Percentiles rank a stretch among this genome's conserved stretches.
These are phyloP conservation scores for Ciconia nigra DNA, from an alignment of 2,797 vertebrate genomes.

Conservation along the genomic window DNA sequence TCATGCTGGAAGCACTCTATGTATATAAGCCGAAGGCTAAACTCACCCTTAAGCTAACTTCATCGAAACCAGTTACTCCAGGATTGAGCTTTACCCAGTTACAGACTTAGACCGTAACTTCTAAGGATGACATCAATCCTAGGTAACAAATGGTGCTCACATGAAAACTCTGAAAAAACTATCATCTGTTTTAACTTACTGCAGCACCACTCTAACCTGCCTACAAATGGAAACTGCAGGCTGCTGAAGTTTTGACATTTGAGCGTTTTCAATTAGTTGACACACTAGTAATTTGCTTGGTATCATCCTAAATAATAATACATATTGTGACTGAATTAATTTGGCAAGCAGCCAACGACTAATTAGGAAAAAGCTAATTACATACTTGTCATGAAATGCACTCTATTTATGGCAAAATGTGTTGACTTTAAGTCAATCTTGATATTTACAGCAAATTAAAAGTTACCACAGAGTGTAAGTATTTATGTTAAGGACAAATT, in stretches of 20 bases:
- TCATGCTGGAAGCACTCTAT: background rate
- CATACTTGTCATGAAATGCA: slow-evolving; percentile 42
- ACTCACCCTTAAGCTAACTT: background rate
- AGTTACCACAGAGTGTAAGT: background rate
- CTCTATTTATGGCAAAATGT: slow-evolving; percentile 54
- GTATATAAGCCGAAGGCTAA: background rate
- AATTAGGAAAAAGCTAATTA: slow-evolving; percentile 69
- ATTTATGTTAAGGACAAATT: background rate
- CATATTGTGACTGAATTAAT: slow-evolving; percentile 52
- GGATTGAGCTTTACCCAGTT: background rate
- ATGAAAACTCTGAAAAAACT: background rate
- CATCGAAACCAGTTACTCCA: background rate
- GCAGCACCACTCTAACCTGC: background rate
- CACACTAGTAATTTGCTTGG: slow-evolving; percentile 24
- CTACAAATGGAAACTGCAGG: background rate
- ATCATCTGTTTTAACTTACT: background rate
- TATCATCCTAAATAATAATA: slow-evolving; percentile 49
- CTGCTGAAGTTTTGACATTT: slow-evolving; percentile 9
- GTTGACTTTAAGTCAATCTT: slow-evolving; percentile 49
- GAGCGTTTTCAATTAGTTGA: slow-evolving; percentile 35
- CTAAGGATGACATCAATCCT: background rate
- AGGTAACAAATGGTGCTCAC: background rate
- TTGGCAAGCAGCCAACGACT: slow-evolving; percentile 42
- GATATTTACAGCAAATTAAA: slow-evolving; percentile 38
- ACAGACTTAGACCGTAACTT: background rate